Conservation (phyloP, 2,113 vertebrate species). For the Pelusios castaneus region DNA sequence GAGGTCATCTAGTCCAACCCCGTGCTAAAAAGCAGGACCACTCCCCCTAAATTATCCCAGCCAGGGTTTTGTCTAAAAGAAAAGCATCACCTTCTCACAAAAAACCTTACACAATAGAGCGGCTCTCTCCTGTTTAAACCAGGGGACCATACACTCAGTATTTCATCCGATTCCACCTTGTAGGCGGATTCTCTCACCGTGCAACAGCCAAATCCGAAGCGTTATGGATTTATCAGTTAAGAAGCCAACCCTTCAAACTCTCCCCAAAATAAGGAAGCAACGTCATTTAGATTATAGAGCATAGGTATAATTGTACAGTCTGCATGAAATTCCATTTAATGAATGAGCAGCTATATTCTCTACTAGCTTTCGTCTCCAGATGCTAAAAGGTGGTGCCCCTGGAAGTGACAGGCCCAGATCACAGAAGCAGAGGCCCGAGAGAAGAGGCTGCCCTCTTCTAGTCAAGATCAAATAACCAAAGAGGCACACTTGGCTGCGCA, state of each 20-base stretch:
- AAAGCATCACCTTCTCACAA: neutral
- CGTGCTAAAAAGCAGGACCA: too few relatives aligned
- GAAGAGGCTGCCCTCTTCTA: neutral
- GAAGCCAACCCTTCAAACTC: fast-evolving
- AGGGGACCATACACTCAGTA: neutral
- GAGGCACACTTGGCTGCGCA: neutral
- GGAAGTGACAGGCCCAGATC: neutral
- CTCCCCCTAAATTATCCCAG: too few relatives aligned
- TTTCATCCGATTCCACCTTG: neutral
- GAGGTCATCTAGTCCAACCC: too few relatives aligned
- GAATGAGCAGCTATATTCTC: neutral
- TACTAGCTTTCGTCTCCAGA: neutral
- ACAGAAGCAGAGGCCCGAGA: fast-evolving
- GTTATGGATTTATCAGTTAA: neutral
- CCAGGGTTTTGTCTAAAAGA: too few relatives aligned
- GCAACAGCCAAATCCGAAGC: neutral
- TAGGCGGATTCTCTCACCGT: too few relatives aligned
- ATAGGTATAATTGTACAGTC: fast-evolving
- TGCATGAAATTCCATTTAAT: fast-evolving
- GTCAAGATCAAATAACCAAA: neutral
- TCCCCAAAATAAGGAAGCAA: neutral
- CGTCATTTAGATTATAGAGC: too few relatives aligned
- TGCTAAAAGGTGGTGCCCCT: neutral
- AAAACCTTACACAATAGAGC: neutral
- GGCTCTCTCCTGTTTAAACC: neutral